Percentiles rank a stretch among this genome's conserved stretches.
Evolutionary conservation across 2,113 vertebrate species (phyloP).

Genomic region (Rutilus rutilus): DNA sequence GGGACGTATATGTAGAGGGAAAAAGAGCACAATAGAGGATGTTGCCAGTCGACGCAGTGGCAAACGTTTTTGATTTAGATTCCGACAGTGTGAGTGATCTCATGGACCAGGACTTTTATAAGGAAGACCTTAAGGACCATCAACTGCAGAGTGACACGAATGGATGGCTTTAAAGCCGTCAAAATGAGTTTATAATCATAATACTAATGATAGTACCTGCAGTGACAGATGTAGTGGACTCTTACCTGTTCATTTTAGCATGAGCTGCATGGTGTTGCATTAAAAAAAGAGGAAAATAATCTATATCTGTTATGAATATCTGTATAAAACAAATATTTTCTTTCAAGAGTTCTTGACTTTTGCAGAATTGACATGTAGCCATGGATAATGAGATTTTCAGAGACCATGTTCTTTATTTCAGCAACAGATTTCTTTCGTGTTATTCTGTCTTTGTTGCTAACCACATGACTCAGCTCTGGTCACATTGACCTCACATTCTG

Average conservation of each 20-base stretch:
- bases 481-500: conserved; percentile 85
- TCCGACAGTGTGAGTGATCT: background rate
- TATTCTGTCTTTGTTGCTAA: conserved; percentile 70
- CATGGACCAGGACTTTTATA: conserved; percentile 50
- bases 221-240: conserved; percentile 78
- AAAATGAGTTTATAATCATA: conserved; percentile 49
- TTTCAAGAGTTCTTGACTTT: conserved; percentile 84
- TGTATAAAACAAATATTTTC: conserved; percentile 79
- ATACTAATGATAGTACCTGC: conserved; percentile 50
- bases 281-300: conserved; percentile 65
- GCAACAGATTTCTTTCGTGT: conserved; percentile 67
- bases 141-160: background rate
- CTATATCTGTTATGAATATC: conserved; percentile 80
- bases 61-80: conserved; percentile 30
- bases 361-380: conserved; percentile 83
- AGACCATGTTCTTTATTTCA: conserved; percentile 74
- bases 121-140: conserved; percentile 45
- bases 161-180: conserved; percentile 25
- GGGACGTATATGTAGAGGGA: conserved; percentile 18
- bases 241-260: conserved; percentile 79
- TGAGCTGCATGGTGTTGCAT: conserved; percentile 86
- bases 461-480: conserved; percentile 80
- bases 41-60: conserved; percentile 8
- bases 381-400: conserved; percentile 64
- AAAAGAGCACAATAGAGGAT: conserved; percentile 33